Evolutionary conservation across 2,113 vertebrate genomes (phyloP).

Genomic region (Xenopus laevis): DNA sequence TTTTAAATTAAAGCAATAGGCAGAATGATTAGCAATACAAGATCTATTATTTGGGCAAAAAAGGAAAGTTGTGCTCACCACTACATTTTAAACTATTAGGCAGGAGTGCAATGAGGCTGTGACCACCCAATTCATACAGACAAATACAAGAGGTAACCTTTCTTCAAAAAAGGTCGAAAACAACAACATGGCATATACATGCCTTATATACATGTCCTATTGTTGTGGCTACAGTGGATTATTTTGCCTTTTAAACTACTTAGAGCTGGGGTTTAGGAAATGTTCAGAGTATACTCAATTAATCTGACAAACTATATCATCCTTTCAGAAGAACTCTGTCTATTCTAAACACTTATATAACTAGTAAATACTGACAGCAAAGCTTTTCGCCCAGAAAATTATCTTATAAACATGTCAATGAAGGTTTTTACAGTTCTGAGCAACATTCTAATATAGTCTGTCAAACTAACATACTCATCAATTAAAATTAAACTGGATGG

Average conservation of each 20-base stretch:
- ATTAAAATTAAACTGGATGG: conserved; percentile 79
- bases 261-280: neutral
- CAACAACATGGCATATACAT: no score
- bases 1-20: no score
- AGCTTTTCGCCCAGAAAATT: conserved; percentile 50
- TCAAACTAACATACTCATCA: conserved; percentile 75
- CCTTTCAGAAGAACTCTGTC: neutral
- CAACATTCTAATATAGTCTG: conserved; percentile 80
- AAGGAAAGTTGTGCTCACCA: no score
- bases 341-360: conserved; percentile 4
- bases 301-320: conserved; percentile 13
- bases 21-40: no score
- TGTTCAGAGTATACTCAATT: neutral
- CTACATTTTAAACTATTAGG: no score
- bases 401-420: conserved; percentile 78
- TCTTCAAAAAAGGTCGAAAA: no score
- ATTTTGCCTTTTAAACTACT: neutral
- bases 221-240: neutral
- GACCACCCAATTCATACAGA: no score
- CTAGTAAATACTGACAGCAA: conserved; percentile 13
- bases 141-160: no score
- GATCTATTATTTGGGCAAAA: no score
- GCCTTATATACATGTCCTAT: no score
- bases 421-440: conserved; percentile 72
- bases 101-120: no score